phyloP scores from a whole-genome alignment of 2,113 vertebrate genomes.

The Rhinoptilus africanus region DNA sequence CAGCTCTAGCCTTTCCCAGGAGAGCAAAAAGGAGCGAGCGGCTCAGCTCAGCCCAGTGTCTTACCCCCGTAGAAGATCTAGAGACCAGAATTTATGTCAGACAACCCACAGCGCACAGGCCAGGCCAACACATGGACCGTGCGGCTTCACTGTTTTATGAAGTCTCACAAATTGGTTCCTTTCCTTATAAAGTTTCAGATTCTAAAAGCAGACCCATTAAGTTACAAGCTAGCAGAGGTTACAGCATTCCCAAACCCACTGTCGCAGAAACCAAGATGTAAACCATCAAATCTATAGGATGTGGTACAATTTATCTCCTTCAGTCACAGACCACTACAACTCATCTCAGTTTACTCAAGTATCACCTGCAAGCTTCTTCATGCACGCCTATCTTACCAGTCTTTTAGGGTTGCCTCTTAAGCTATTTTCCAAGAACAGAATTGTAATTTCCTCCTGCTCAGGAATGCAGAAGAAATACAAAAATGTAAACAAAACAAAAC shows the following conservation, averaged over 20 bases:
- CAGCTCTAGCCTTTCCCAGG: neutral
- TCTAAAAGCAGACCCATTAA: neutral
- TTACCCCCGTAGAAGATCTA: neutral
- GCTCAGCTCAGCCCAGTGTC: neutral
- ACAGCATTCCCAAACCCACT: neutral
- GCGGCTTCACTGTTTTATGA: accelerated
- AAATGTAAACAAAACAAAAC: neutral
- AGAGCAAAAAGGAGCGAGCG: neutral
- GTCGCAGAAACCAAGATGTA: neutral
- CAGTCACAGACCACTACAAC: accelerated
- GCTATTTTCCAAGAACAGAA: neutral
- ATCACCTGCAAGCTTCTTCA: neutral
- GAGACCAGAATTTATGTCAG: neutral
- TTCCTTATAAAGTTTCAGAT: neutral
- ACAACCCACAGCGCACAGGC: neutral
- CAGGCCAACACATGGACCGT: neutral
- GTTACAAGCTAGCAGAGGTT: neutral
- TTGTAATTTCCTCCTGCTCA: neutral
- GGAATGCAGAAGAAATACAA: neutral
- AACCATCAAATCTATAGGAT: neutral
- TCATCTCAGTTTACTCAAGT: neutral
- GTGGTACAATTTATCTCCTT: neutral
- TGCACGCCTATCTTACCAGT: neutral
- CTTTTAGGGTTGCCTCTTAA: neutral
- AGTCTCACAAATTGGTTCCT: neutral